A percentile compares a stretch with the other conserved stretches of the same genome.
These are phyloP conservation scores for Dolomedes plantarius DNA, from an alignment of 2,888 invertebrate genomes.

Conservation along the genomic window DNA sequence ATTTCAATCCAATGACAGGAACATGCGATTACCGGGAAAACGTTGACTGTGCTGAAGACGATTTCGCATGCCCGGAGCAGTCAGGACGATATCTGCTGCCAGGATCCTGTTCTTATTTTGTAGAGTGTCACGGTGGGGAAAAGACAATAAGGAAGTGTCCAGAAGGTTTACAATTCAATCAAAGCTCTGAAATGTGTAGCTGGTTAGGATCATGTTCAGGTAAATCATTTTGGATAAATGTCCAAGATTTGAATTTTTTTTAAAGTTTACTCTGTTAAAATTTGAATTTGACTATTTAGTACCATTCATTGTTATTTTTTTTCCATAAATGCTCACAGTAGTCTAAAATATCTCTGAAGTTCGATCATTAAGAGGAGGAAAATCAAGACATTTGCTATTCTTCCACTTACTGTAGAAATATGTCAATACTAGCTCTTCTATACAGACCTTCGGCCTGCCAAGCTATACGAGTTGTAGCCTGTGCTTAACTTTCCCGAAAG, in stretches of 20 bases:
- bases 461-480: no score
- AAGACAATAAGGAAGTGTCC: constrained; percentile 29
- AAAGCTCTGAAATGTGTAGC: not conserved
- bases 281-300: not conserved
- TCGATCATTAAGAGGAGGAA: no score
- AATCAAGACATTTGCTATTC: no score
- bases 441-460: no score
- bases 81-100: constrained; percentile 27
- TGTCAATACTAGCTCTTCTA: no score
- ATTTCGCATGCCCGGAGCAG: constrained; percentile 2
- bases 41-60: constrained; percentile 28
- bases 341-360: not conserved
- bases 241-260: not conserved
- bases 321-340: not conserved
- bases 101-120: constrained; percentile 30
- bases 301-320: not conserved
- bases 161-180: constrained; percentile 28
- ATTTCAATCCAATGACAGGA: constrained; percentile 50
- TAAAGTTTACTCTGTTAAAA: not conserved
- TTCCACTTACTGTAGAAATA: no score
- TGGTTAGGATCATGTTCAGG: constrained; percentile 28
- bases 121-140: constrained; percentile 15
- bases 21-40: constrained; percentile 57
- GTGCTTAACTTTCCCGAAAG: no score
- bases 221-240: no score